Base-by-base conservation (phyloP, 2,888 invertebrate genomes). In the Tetranychus truncatus region DNA sequence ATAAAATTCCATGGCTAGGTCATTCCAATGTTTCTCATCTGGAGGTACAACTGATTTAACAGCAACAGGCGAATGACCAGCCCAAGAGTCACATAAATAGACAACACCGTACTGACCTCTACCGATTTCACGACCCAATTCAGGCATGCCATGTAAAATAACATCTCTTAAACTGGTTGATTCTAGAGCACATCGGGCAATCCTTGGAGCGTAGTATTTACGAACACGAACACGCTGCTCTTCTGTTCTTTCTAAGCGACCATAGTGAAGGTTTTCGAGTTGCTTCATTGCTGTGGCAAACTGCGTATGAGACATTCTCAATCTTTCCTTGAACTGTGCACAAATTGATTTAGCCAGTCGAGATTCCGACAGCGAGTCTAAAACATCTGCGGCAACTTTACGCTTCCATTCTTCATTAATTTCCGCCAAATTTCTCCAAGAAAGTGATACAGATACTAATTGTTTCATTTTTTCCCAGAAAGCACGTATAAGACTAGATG, bases 91-190 rank as follows among this genome's bases (percentile, higher is more conserved):
- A 80, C 88, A 90, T 0, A 89, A 85, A 83, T 90, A 92, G 72
- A 93, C 92, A 66, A 93, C 91, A 5, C 92, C 93, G 83, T 92
- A 93, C 81, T 93, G 92, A 0, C 93, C 93, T 71, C 92, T 86
- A 0, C 86, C 86, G 74, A 85, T 82, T 80, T 86, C 86, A 71
- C 83, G 81, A 7, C 85, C 85, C 55, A 76, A 66, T 74, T 55
- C 24, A 45, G 21, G 78, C 81, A 78, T 80, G 76, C 92, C 92
- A 82, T 88, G 88, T 79, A 88, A 85, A 0, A 91, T 86, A 75
- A 88, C 84, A 81, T 92, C 92, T 78, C 88, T 88, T 82, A 92
- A 87, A 0, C 91, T 91, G 0, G 90, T 90, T 77, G 90, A 90
- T 81, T 92, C 92, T 45, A 93, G 84, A 2, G 91, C 90, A 15